Base-by-base conservation (phyloP, 2,797 vertebrate species). In the Eptatretus atami region DNA sequence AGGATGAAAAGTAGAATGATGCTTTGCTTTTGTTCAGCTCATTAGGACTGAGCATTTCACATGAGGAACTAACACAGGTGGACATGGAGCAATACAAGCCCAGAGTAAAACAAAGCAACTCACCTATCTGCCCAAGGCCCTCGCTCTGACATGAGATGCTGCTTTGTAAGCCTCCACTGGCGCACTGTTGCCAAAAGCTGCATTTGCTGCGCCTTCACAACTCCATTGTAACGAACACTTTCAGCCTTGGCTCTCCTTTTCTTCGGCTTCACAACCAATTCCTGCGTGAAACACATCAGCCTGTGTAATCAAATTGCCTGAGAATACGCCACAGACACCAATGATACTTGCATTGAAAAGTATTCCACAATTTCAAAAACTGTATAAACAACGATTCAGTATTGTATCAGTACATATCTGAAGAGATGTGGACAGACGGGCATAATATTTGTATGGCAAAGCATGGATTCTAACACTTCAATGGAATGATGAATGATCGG, bases 101-200 rank as follows among this genome's bases (percentile, higher is more conserved):
- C 15, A 44, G 31, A 44, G 31, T 8, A 44, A 44, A 44, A 44
- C 6, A n/a, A 61, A 3, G 57, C 10, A 44, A 44, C 70, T 67
- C 66, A 92, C 88, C 71, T 77, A 67, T 81, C 70, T 1, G 82
- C 84, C 90, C 92, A 95, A 3, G 83, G 75, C 0, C 82, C 86
- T 63, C 87, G 78, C 63, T 81, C 80, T 0, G 79, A 79, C 69
- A 78, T 80, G 63, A 96, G 73, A 63, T 86, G 80, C 60, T 84
- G 79, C 66, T 78, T 74, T 53, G 83, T 74, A 1, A 78, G 77
- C 44, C 68, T 75, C 92, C 92, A 96, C 70, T 94, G 86, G 67
- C 82, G 80, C 72, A 78, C 77, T 66, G 84, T 78, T 1, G 76
- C 77, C 66, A 70, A 69, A 68, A 90, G 85, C 68, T 93, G 87